Evolutionary conservation across 2,888 invertebrate species (phyloP).

Genomic region (Microctonus brassicae): DNA sequence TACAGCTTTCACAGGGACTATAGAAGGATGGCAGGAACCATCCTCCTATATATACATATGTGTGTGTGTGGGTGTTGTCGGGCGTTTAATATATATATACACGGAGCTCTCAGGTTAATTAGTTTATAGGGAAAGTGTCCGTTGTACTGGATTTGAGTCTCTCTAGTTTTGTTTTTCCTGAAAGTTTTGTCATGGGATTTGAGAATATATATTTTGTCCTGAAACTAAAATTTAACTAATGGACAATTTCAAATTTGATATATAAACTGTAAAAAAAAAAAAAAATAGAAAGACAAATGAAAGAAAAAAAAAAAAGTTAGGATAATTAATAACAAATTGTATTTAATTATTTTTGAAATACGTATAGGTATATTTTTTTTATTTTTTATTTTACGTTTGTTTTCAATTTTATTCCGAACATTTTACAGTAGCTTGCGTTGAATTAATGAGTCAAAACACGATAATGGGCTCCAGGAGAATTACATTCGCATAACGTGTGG

Average conservation of each 20-base stretch:
- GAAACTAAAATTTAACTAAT: neutral
- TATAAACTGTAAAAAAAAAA: too few relatives aligned
- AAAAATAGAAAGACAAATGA: neutral
- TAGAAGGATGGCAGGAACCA: neutral
- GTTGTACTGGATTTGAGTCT: neutral
- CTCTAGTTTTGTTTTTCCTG: neutral
- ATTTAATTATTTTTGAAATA: neutral
- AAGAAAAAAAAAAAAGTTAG: neutral
- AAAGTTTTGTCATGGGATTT: neutral
- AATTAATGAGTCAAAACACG: neutral
- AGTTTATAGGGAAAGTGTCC: neutral
- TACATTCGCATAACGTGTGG: neutral
- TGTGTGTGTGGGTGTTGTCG: neutral
- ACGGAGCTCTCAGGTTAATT: constrained; percentile 3
- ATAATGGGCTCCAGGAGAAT: neutral
- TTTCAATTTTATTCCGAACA: neutral
- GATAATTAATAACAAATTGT: neutral
- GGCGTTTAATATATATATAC: neutral
- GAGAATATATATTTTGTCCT: neutral
- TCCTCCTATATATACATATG: neutral
- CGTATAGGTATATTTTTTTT: too few relatives aligned
- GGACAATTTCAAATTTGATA: neutral
- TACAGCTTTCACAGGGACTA: neutral
- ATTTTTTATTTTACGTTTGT: neutral
- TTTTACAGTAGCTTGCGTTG: neutral